Conservation (phyloP, 1,140 invertebrate species). For the Caerostris extrusa region DNA sequence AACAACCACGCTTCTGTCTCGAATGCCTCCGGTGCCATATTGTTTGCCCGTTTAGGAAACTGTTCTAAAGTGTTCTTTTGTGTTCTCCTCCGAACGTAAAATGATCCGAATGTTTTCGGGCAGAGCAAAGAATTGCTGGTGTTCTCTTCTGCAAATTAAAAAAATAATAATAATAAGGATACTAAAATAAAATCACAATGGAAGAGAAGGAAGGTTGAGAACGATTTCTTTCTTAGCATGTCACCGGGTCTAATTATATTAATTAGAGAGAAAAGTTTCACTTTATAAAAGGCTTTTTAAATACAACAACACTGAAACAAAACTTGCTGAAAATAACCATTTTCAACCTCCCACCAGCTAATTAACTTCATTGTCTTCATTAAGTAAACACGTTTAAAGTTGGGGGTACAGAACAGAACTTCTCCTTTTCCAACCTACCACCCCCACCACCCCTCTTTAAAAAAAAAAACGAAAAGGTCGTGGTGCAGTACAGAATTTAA, state of each 20-base stretch:
- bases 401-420: not conserved
- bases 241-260: slow-evolving; percentile 74
- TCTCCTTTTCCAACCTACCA: not conserved
- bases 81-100: slow-evolving; percentile 27
- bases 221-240: slow-evolving; percentile 9
- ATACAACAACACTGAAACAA: slow-evolving; percentile 44
- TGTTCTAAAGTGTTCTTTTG: slow-evolving; percentile 74
- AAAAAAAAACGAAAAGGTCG: slow-evolving; percentile 7
- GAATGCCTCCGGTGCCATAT: slow-evolving; percentile 44
- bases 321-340: slow-evolving; percentile 69
- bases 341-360: slow-evolving; percentile 55
- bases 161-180: not conserved
- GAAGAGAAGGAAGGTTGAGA: not conserved
- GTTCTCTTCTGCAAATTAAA: not conserved
- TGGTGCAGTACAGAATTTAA: not conserved
- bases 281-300: slow-evolving; percentile 63
- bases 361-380: slow-evolving; percentile 74
- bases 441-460: not conserved
- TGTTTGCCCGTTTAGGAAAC: slow-evolving; percentile 62
- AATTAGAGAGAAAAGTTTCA: slow-evolving; percentile 67
- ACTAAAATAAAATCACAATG: not conserved
- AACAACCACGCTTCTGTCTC: slow-evolving; percentile 63
- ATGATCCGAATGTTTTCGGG: slow-evolving; percentile 52
- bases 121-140: not conserved
- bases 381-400: slow-evolving; percentile 74